Base-by-base conservation (phyloP, 2,888 invertebrate genomes). In the Oxycera nigricornis region DNA sequence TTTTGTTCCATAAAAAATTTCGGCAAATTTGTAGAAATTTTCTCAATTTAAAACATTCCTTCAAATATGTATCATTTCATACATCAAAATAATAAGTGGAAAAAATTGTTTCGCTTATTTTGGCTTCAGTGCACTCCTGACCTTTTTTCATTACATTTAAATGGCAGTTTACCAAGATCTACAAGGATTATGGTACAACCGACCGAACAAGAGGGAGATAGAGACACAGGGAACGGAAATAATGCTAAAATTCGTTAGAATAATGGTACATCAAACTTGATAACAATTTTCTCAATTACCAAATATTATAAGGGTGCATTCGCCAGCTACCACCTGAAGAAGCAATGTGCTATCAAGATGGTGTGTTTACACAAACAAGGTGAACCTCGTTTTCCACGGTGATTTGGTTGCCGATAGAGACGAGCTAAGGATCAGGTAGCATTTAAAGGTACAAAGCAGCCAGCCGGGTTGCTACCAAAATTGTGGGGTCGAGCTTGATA, bases 201-300 rank as follows among this genome's bases (percentile, higher is more conserved):
- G n/a, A n/a, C n/a, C 46, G 46, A 46, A 11, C 46, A n/a, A n/a
- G n/a, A n/a, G n/a, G n/a, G n/a, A n/a, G n/a, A n/a, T n/a, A 11
- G 46, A 7, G 14, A 46, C 11, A 11, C 35, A 2, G 46, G 17
- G 46, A 11, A 46, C 6, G 17, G 17, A 46, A 14, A 3, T n/a
- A 46, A 46, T 14, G 46, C 39, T 24, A 31, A 62, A 62, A 14
- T 39, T 62, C 62, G 62, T 62, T 62, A 62, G 31, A 14, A 39
- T 62, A 62, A 62, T 62, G 62, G 62, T 62, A 62, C 62, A 62
- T 62, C 62, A 62, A 62, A 62, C 35, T 39, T 61, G 61, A 61
- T 61, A 62, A 62, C 62, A 62, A 62, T 62, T 35, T 39, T 62
- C 62, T 39, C 62, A 39, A 62, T 62, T 62, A 62, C 39, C 39